phyloP scores from a whole-genome alignment of 2,797 vertebrate genomes.

The Danionella dracula region DNA sequence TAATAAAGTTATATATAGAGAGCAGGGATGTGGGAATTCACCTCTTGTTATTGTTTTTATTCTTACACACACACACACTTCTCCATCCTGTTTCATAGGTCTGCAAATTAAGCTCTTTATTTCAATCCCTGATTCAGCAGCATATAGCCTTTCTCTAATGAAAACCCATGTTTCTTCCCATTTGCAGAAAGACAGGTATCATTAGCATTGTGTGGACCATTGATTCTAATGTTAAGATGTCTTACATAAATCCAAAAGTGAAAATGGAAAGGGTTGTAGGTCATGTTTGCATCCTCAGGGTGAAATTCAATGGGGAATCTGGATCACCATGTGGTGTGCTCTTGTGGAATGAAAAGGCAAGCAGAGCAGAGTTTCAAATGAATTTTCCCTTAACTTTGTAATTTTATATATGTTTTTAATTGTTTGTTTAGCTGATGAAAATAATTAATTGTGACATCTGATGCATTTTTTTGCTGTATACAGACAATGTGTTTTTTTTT shows the following conservation, averaged over 20 bases:
- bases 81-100: constrained; percentile 21
- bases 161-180: constrained; percentile 64
- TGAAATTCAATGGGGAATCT: background rate
- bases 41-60: constrained; percentile 22
- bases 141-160: constrained; percentile 61
- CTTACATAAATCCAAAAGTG: constrained; percentile 60
- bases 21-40: constrained; percentile 22
- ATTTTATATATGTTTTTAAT: no score
- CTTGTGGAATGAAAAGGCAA: background rate
- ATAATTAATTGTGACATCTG: no score
- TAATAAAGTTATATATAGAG: constrained; percentile 45
- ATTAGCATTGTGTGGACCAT: constrained; percentile 67
- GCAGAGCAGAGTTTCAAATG: background rate
- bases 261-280: constrained; percentile 33
- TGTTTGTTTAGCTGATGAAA: no score
- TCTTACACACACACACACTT: constrained; percentile 49
- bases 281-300: background rate
- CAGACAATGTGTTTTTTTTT: no score
- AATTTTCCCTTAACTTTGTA: no score
- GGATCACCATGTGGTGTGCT: background rate
- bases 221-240: constrained; percentile 76
- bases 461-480: no score
- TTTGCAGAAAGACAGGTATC: constrained; percentile 64
- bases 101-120: constrained; percentile 57
- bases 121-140: constrained; percentile 58